These are phyloP conservation scores for Pipistrellus kuhlii DNA, from an alignment of 2,797 vertebrate genomes.

Conservation along the genomic window DNA sequence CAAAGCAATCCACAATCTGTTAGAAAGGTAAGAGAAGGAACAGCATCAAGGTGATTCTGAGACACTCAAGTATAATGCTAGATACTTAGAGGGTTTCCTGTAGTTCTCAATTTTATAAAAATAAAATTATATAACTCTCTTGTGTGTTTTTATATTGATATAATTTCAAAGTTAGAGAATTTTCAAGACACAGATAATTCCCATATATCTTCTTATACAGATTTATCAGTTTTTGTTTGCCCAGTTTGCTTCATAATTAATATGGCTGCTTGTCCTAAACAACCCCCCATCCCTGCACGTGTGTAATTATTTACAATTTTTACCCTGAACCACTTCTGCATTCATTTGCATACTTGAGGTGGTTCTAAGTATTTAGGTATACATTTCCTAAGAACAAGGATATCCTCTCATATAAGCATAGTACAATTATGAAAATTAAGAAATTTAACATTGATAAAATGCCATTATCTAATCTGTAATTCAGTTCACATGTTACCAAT, in stretches of 20 bases:
- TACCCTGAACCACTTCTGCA: not conserved
- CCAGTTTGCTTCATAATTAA: not conserved
- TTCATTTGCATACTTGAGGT: not conserved
- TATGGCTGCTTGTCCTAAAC: not conserved
- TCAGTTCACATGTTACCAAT: not conserved
- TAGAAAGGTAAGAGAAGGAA: constrained; percentile 93
- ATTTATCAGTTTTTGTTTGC: not conserved
- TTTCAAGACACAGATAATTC: not conserved
- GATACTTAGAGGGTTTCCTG: not conserved
- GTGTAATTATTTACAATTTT: not conserved
- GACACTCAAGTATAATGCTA: not conserved
- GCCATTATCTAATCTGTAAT: not conserved
- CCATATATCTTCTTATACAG: not conserved
- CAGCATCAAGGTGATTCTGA: not conserved
- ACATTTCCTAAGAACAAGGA: not conserved
- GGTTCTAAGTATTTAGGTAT: not conserved
- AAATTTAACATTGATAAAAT: constrained; percentile 1
- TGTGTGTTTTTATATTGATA: not conserved
- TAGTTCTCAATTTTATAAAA: not conserved
- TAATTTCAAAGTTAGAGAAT: constrained; percentile 22
- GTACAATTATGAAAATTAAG: not conserved
- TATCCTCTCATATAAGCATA: not conserved
- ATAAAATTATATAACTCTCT: not conserved
- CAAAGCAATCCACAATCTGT: constrained; percentile 98
- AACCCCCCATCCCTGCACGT: too few species aligned